Conservation (phyloP, 2,113 vertebrate species). For the Entomyzon cyanotis region DNA sequence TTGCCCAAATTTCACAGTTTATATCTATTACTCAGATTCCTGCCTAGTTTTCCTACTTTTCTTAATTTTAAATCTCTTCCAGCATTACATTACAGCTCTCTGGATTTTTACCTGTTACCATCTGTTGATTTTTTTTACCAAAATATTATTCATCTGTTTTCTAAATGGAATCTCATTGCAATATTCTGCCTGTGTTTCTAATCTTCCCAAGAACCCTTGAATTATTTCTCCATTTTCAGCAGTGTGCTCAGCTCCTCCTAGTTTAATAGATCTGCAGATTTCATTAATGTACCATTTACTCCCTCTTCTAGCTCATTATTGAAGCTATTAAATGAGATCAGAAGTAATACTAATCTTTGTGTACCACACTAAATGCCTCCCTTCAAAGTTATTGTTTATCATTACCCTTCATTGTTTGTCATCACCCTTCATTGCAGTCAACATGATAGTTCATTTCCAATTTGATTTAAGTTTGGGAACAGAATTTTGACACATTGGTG, state of each 20-base stretch:
- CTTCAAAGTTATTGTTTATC: slow-evolving; percentile 67
- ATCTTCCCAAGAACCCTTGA: slow-evolving; percentile 37
- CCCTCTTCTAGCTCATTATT: slow-evolving; percentile 69
- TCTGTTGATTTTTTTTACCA: background rate
- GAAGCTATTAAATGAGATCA: slow-evolving; percentile 68
- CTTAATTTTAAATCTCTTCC: background rate
- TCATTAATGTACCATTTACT: slow-evolving; percentile 71
- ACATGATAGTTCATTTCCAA: slow-evolving; percentile 49
- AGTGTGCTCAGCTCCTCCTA: slow-evolving; percentile 58
- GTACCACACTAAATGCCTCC: slow-evolving; percentile 46
- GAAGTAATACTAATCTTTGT: slow-evolving; percentile 64
- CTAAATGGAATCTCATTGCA: slow-evolving; percentile 30
- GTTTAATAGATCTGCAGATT: slow-evolving; percentile 68
- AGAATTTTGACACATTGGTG: slow-evolving; percentile 40
- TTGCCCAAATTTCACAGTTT: background rate
- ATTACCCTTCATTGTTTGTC: slow-evolving; percentile 67
- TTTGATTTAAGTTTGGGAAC: slow-evolving; percentile 54
- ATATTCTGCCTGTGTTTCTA: slow-evolving; percentile 49
- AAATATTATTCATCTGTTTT: slow-evolving; percentile 25
- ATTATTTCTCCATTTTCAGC: slow-evolving; percentile 62
- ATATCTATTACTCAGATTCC: background rate
- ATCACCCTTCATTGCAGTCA: slow-evolving; percentile 59
- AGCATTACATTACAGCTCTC: background rate
- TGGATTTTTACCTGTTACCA: background rate
- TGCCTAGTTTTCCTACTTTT: background rate